Evolutionary conservation across 2,113 vertebrate genomes (phyloP), one percentile per base, ranked within the genome.

Genomic region (Herpetotheres cachinnans): DNA sequence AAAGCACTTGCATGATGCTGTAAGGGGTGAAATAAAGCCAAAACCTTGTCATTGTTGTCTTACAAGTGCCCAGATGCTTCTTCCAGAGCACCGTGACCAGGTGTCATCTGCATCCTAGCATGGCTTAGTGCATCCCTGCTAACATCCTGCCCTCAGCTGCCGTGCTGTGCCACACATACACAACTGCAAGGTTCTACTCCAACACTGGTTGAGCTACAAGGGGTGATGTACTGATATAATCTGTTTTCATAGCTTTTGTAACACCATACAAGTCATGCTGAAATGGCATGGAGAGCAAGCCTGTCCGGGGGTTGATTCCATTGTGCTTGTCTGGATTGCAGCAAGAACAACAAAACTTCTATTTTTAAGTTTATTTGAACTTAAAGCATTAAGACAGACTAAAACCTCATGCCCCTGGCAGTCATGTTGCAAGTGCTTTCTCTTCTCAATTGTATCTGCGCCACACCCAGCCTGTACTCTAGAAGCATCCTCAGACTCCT

Each of bases 301-400:
- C 71, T 86, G 17, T 10, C 49, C 12, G 38, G 77, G 34, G 16
- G 16, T 9, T 21, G 25, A 40, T 20, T 25, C 85, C 88, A 52
- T 8, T 63, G 66, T 65, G 79, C 63, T 93, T 44, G 36, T 58
- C 66, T 69, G 47, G 32, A 72, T 36, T 17, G 47, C 78, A 62
- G 24, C 1, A 15, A 93, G 66, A 94, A 89, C 49, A 93, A 84
- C 52, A 42, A 29, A 94, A 47, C 56, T 86, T 26, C 91, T 90
- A 81, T 93, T 90, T 96, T 92, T 93, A 90, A 73, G 71, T 90
- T 89, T n/a, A 38, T 63, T 40, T 95, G 82, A 96, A 90, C 52
- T 69, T 67, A 69, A 90, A 94, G 82, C 92, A 81, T 82, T 82
- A 88, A 93, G 93, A 85, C 55, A 82, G 78, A 73, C 79, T 73